phyloP scores from a whole-genome alignment of 2,113 vertebrate species.

The Phocoena sinus region DNA sequence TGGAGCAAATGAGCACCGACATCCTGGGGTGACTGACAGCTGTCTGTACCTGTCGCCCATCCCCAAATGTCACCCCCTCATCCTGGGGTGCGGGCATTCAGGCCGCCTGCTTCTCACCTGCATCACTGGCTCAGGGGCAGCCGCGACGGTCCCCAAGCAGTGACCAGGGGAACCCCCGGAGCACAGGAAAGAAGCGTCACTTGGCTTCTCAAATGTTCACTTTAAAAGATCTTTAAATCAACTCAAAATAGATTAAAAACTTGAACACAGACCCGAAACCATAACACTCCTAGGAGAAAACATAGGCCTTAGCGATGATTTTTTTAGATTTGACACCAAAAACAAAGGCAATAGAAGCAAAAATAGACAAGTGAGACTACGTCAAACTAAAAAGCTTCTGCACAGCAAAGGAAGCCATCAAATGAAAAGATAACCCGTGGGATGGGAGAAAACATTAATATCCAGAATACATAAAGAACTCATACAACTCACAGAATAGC shows the following conservation, averaged over 20 bases:
- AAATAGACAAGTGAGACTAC: not conserved
- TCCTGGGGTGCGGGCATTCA: not conserved
- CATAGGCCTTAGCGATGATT: accelerated
- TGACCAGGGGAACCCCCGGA: not conserved
- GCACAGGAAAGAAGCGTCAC: not conserved
- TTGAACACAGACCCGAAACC: not conserved
- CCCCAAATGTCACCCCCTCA: not conserved
- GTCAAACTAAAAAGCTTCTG: not conserved
- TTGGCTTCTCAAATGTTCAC: not conserved
- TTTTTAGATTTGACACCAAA: not conserved
- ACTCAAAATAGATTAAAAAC: not conserved
- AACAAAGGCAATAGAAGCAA: not conserved
- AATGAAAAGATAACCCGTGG: not conserved
- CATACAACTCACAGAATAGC: not conserved
- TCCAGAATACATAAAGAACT: not conserved
- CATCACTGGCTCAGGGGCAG: not conserved
- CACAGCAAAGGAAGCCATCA: not conserved
- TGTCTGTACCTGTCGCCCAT: accelerated
- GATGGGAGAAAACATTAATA: not conserved
- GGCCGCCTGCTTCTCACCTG: not conserved
- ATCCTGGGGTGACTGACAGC: no score
- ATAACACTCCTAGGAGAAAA: not conserved
- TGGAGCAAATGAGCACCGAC: not conserved
- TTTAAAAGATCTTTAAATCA: not conserved
- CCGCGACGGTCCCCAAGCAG: accelerated